Evolutionary conservation across 1,140 invertebrate species (phyloP), one percentile per base, ranked within the genome.

Genomic region (Glossosoma conforme): DNA sequence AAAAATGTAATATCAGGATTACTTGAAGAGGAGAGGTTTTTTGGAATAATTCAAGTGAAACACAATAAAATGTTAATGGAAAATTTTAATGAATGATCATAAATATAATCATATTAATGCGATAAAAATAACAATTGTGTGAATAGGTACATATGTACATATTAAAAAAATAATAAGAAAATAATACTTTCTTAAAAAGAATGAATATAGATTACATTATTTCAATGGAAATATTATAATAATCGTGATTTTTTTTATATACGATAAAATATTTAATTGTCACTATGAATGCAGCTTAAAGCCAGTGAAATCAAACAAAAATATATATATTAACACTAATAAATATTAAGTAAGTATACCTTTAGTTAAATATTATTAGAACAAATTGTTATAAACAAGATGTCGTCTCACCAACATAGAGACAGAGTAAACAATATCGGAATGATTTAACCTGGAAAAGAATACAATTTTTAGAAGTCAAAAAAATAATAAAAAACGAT

Each of bases 111-210:
- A 58, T 58, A 50, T 51, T 52, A 54, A 58, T 58, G 56, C 56
- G 54, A 54, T 54, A 36, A 54, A 58, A 54, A 50, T 51, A 58
- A 58, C 47, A 49, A 49, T 57, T 40, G 48, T 51, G 28, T 45
- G 36, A 44, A 57, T 50, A 52, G 20, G 51, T 58, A 58, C 37
- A 40, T 52, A 19, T 52, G 32, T 52, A 43, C 36, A 52, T 42
- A 52, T 44, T 52, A 44, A 44, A 40, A 40, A 19, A 52, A 52
- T 44, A 52, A 42, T 52, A 30, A 21, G 13, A 13, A 43, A 43
- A 52, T 18, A 30, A 30, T 30, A n/a, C 8, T n/a, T 30, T 9
- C 8, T 30, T 30, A n/a, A 8, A 30, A 9, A 9, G 8, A n/a
- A 30, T 30, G n/a, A 30, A 9, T 30, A 30, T 30, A n/a, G n/a